A percentile compares a stretch with the other conserved stretches of the same genome.
Conservation (phyloP, 2,888 invertebrate species). For the Sceliomorpha sp. region DNA sequence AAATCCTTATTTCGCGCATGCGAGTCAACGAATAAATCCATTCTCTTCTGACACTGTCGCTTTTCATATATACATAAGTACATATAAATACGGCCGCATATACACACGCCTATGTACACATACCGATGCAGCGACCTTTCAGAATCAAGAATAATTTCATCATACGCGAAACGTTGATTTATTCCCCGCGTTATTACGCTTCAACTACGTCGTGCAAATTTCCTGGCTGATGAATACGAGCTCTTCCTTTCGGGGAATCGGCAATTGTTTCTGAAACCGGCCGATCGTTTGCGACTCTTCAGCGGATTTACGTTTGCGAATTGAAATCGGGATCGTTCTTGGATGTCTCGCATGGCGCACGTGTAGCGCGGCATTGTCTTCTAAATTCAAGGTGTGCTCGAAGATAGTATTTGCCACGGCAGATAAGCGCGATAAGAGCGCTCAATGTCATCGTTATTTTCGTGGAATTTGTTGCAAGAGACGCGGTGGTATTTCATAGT, state of each 20-base stretch:
- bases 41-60: conserved; percentile 1
- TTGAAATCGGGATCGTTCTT: too few species aligned
- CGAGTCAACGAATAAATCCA: conserved; percentile 16
- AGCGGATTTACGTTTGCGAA: too few species aligned
- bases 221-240: too few species aligned
- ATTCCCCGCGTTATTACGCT: too few species aligned
- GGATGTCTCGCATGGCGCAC: too few species aligned
- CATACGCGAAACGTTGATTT: conserved; percentile 1
- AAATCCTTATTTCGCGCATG: conserved; percentile 40
- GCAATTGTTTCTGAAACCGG: too few species aligned
- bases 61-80: conserved; percentile 4
- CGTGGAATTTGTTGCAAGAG: conserved; percentile 23
- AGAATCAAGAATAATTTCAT: too few species aligned
- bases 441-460: conserved; percentile 47
- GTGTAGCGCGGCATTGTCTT: conserved; percentile 18
- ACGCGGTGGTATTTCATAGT: conserved; percentile 6
- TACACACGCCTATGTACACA: too few species aligned
- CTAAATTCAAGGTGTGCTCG: conserved; percentile 40
- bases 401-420: conserved; percentile 27
- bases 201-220: too few species aligned
- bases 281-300: too few species aligned
- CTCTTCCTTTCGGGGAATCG: too few species aligned
- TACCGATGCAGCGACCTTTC: too few species aligned
- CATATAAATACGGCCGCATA: background rate
- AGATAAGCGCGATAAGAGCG: conserved; percentile 41